These are phyloP conservation scores for Melieria omissa DNA, from an alignment of 2,888 invertebrate species.

Conservation along the genomic window DNA sequence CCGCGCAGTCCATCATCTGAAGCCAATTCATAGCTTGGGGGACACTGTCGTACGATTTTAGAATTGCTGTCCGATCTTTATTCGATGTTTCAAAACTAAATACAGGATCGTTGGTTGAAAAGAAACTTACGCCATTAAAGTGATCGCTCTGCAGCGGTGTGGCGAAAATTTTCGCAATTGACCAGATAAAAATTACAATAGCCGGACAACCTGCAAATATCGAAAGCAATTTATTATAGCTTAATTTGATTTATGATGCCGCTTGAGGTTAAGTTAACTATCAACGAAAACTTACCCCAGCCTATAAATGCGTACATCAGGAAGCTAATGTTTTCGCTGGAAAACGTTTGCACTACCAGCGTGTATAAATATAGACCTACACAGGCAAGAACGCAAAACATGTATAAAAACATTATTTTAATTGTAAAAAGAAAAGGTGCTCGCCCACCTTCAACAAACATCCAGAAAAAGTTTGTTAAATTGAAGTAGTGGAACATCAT, in stretches of 20 bases:
- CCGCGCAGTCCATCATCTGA: too few species aligned
- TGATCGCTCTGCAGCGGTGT: constrained; percentile 58
- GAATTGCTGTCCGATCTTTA: too few species aligned
- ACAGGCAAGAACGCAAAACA: constrained; percentile 41
- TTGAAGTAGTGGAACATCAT: constrained; percentile 90
- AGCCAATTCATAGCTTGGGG: too few species aligned
- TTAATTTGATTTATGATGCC: too few species aligned
- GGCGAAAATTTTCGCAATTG: constrained; percentile 62
- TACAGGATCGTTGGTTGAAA: too few species aligned
- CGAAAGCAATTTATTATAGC: not conserved
- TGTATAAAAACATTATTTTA: constrained; percentile 44
- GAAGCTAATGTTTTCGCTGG: constrained; percentile 85
- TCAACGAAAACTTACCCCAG: constrained; percentile 78
- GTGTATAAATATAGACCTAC: constrained; percentile 86
- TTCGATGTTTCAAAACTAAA: too few species aligned
- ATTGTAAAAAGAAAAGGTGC: not conserved
- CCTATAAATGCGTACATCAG: constrained; percentile 84
- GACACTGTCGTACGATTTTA: too few species aligned
- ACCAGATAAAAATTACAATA: constrained; percentile 61
- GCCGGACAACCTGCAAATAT: constrained; percentile 60
- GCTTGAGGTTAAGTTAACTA: too few species aligned
- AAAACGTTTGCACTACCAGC: constrained; percentile 87
- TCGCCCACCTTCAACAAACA: constrained; percentile 91
- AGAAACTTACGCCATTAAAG: constrained; percentile 61
- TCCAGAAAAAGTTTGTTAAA: constrained; percentile 97